Evolutionary conservation across 2,797 vertebrate genomes (phyloP).

Genomic region (Coluber constrictor): DNA sequence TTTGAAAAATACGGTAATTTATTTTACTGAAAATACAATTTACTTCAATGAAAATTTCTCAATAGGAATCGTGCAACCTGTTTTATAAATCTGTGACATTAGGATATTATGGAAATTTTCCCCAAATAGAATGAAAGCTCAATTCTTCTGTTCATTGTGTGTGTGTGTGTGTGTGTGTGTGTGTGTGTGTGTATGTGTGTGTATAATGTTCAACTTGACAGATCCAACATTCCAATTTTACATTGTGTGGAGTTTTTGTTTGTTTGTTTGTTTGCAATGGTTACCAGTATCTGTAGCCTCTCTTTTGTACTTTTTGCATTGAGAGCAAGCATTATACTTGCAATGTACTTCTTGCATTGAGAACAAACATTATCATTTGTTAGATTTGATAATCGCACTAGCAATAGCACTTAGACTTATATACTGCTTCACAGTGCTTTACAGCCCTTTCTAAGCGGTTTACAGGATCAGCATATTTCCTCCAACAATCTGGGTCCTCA

Average conservation of each 20-base stretch:
- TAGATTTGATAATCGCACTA: not conserved
- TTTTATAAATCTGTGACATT: not conserved
- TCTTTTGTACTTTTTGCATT: not conserved
- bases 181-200: too few species aligned
- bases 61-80: not conserved
- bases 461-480: too few species aligned
- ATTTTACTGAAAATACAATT: not conserved
- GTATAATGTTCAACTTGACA: not conserved
- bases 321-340: not conserved
- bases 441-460: too few species aligned
- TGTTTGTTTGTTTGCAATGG: not conserved
- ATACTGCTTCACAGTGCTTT: too few species aligned
- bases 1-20: not conserved
- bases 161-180: too few species aligned
- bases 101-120: not conserved
- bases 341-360: not conserved
- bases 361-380: not conserved
- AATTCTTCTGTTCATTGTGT: not conserved
- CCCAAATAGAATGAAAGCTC: not conserved
- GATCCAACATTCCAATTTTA: not conserved
- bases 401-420: too few species aligned
- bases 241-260: not conserved
- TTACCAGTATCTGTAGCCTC: not conserved
- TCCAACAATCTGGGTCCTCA: too few species aligned
- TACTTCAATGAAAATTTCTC: not conserved